Evolutionary conservation across 2,113 vertebrate genomes (phyloP).

Genomic region (Pluvialis apricaria): DNA sequence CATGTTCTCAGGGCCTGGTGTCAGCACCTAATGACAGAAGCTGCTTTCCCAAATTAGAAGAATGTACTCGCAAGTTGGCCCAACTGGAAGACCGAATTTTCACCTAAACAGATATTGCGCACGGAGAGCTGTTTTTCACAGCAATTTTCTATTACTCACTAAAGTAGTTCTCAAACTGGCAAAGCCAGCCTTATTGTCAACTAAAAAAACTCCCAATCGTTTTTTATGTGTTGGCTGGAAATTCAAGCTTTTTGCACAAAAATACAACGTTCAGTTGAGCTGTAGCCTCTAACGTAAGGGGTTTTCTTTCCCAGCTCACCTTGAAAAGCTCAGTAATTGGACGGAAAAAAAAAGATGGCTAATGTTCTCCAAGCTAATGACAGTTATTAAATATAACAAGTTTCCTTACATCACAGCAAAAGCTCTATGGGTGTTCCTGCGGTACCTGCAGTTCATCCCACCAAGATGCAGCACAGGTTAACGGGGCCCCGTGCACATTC

Average conservation of each 20-base stretch:
- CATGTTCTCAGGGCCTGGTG: background rate
- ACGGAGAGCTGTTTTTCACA: background rate
- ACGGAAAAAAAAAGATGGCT: background rate
- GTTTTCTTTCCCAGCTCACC: background rate
- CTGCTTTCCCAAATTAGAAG: background rate
- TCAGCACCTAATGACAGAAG: background rate
- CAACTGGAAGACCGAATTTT: background rate
- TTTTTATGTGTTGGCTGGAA: background rate
- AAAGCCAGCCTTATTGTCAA: background rate
- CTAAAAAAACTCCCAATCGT: background rate
- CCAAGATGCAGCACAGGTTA: background rate
- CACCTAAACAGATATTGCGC: background rate
- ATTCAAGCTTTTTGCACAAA: too few species aligned
- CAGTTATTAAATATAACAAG: background rate
- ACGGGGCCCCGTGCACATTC: too few species aligned
- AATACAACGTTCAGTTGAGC: background rate
- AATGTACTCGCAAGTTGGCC: background rate
- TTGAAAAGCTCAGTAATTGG: background rate
- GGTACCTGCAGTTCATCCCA: accelerated
- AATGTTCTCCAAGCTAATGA: background rate
- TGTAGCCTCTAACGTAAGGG: background rate
- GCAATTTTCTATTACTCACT: background rate
- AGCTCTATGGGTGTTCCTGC: background rate
- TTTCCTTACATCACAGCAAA: background rate
- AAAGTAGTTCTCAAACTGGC: background rate